Conservation (phyloP, 2,113 vertebrate genomes). For the Thalassoma bifasciatum region DNA sequence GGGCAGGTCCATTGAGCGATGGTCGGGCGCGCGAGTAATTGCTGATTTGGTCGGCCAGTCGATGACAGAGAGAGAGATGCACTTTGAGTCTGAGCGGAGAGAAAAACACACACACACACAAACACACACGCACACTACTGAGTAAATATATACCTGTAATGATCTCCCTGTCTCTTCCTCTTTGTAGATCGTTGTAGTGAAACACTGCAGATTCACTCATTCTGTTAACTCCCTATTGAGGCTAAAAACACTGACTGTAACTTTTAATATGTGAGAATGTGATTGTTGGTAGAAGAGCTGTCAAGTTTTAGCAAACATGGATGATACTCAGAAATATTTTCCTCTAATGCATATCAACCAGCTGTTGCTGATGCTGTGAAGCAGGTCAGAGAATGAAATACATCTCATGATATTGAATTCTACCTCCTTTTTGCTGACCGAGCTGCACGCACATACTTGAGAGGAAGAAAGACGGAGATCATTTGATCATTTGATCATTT, state of each 20-base stretch:
- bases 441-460: neutral
- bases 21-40: constrained; percentile 82
- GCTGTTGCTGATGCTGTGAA: neutral
- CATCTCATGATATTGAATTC: constrained; percentile 2
- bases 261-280: neutral
- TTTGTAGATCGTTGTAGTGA: neutral
- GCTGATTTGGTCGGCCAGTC: constrained; percentile 82
- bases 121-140: constrained; percentile 54
- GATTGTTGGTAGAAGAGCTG: too few species aligned
- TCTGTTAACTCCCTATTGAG: neutral
- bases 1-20: constrained; percentile 83
- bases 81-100: constrained; percentile 44
- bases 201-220: neutral
- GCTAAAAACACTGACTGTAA: neutral
- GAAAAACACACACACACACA: constrained; percentile 57
- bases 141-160: constrained; percentile 63
- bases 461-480: neutral
- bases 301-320: too few species aligned
- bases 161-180: constrained; percentile 36
- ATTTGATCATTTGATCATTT: too few species aligned
- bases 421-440: constrained; percentile 5
- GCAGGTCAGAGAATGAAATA: neutral
- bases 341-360: too few species aligned
- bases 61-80: constrained; percentile 72
- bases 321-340: too few species aligned